Evolutionary conservation across 2,797 vertebrate species (phyloP), one percentile per base, ranked within the genome.

Genomic region (Schizothorax lantsangensis): DNA sequence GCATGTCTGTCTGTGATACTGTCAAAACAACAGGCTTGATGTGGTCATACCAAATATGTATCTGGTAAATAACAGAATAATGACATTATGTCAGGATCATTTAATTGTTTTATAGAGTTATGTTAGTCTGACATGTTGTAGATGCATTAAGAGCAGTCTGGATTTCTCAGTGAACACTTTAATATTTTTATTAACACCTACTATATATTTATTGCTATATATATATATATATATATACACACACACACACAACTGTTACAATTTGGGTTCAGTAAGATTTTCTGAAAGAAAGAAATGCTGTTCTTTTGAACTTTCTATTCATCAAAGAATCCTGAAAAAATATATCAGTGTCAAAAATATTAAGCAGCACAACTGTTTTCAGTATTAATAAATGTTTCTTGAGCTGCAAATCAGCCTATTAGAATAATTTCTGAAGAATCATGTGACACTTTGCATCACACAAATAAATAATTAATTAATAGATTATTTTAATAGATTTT

Each of bases 11-110:
- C 83, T 62, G 83, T 62, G 71, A 36, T 62, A 2, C 12, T 79
- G 81, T 79, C 75, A 71, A 21, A 83, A 33, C 64, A 71, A 62
- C 81, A 52, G 23, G 26, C 57, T 68, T 43, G 47, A 87, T 38
- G 23, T 79, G 80, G 73, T 33, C 72, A 57, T 14, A 72, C 54
- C 30, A 59, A 43, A 45, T 49, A 83, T 79, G 52, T 87, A 23
- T 69, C 59, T 72, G 86, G 38, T 83, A 62, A 79, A 69, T 73
- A 43, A 40, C 54, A 72, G 80, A 68, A 72, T 47, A 79, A 59
- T 73, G 17, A 66, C 81, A 43, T 87, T 83, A 72, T 30, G 40
- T 79, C 74, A 73, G 54, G 43, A 47, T 75, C 43, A n/a, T 74
- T 74, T 74, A 21, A 64, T 69, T 26, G 52, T 17, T 57, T 30